A percentile compares a stretch with the other conserved stretches of the same genome.
Evolutionary conservation across 2,113 vertebrate genomes (phyloP).

Genomic region (Probosciger aterrimus): DNA sequence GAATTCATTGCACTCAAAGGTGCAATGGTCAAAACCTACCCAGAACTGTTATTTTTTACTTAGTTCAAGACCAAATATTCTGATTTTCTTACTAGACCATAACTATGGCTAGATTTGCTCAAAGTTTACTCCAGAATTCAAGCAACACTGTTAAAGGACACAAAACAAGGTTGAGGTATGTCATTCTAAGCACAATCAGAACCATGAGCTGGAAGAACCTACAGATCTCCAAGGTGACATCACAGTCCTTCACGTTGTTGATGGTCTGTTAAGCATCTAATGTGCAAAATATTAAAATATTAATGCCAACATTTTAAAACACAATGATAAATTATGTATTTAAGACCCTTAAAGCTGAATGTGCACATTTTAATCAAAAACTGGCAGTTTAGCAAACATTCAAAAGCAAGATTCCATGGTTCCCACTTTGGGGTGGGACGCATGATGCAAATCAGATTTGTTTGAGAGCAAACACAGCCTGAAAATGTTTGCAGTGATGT

Average conservation of each 20-base stretch:
- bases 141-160: background rate
- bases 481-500: background rate
- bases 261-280: background rate
- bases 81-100: background rate
- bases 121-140: background rate
- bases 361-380: background rate
- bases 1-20: background rate
- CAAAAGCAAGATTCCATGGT: background rate
- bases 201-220: background rate
- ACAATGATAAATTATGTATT: background rate
- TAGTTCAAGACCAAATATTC: background rate
- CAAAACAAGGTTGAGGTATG: background rate
- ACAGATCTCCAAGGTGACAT: background rate
- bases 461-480: background rate
- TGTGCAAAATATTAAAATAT: background rate
- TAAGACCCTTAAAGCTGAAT: background rate
- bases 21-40: background rate
- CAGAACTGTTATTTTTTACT: background rate
- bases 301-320: background rate
- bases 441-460: background rate
- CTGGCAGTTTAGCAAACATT: background rate
- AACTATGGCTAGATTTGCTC: background rate
- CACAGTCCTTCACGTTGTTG: background rate
- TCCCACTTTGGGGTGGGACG: background rate
- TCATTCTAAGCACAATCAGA: background rate